Evolutionary conservation across 2,888 invertebrate genomes (phyloP), one percentile per base, ranked within the genome.

Genomic region (Tinea pellionella): DNA sequence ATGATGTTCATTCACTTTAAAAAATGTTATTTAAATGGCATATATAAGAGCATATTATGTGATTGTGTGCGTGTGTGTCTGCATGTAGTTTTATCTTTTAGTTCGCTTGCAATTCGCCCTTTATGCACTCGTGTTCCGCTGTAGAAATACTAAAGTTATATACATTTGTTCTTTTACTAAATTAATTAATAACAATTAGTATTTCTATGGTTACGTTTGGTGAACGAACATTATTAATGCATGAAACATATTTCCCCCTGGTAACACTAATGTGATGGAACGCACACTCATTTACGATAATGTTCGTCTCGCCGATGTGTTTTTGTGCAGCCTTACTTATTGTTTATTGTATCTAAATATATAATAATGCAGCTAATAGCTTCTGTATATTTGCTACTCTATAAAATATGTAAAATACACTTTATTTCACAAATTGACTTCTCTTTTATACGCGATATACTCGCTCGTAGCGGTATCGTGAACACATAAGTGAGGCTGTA

Each of bases 71-170:
- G 64, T 41, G 15, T 55, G 66, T 64, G 16, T 65, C 66, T 18
- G 53, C 53, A 53, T 53, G 18, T 24, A 53, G 53, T 24, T 53
- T n/a, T 53, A 24, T 16, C 9, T 47, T 53, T 53, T 53, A 53
- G 19, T 53, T 53, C 12, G 53, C 53, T 53, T 53, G 53, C 19
- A 2, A 24, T 16, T 18, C 19, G 16, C 53, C 24, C 24, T 19
- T 8, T 24, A 53, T 57, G 32, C 51, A 60, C 61, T 59, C 66
- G 69, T 66, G 66, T 66, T 67, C 67, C 65, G 65, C n/a, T 2
- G 13, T 2, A 47, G 15, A 47, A 47, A 47, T 15, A 47, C 16
- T 47, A 37, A 4, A 30, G 4, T 30, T 30, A 30, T 30, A 7
- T 30, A 7, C 4, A 30, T 30, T 30, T 7, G 9, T 30, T 7